Percentiles rank a stretch among this genome's conserved stretches.
Evolutionary conservation across 2,113 vertebrate genomes (phyloP).

Genomic region (Oncorhynchus gorbuscha): DNA sequence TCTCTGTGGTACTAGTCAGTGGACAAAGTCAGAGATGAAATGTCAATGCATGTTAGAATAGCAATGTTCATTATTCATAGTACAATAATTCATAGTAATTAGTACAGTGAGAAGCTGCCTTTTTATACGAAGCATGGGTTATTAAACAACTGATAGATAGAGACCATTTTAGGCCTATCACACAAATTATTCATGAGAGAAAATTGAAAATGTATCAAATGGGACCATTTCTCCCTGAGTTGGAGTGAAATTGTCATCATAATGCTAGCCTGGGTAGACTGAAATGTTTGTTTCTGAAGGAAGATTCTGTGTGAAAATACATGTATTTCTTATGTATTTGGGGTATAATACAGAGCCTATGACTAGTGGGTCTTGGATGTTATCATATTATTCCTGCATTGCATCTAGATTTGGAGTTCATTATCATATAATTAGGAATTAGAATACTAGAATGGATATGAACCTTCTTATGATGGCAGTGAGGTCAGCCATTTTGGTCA

Average conservation of each 20-base stretch:
- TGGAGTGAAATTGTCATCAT: background rate
- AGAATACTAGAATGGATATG: too few species aligned
- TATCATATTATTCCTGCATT: too few species aligned
- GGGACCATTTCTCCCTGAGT: background rate
- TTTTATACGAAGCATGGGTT: background rate
- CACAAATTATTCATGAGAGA: background rate
- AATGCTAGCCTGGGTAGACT: background rate
- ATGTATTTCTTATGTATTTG: background rate
- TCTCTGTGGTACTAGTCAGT: too few species aligned
- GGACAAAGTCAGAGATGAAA: background rate
- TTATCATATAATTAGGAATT: too few species aligned
- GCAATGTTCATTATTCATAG: background rate
- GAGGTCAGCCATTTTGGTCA: too few species aligned
- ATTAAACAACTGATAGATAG: background rate
- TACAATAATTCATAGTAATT: slow-evolving; percentile 5
- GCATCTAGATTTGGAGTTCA: too few species aligned
- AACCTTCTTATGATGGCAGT: too few species aligned
- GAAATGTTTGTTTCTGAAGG: background rate
- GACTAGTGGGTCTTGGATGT: too few species aligned
- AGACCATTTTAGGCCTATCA: slow-evolving; percentile 1
- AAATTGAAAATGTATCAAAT: background rate
- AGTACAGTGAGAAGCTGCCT: background rate
- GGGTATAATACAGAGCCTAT: too few species aligned
- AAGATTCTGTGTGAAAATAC: background rate
- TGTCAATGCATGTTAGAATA: background rate